phyloP scores from a whole-genome alignment of 2,113 vertebrate species.

The Raja brachyura region DNA sequence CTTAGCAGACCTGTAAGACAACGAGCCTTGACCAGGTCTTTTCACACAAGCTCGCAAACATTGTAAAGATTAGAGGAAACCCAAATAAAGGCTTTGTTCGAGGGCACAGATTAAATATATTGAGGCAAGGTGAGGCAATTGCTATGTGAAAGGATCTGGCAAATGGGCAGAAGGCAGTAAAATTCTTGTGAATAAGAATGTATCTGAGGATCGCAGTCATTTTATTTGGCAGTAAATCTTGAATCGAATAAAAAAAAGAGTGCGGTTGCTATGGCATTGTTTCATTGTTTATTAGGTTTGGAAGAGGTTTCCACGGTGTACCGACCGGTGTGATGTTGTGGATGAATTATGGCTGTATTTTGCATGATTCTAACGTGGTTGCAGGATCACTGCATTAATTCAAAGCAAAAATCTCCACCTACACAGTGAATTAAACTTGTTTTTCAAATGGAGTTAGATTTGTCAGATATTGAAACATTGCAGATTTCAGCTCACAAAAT shows the following conservation, averaged over 20 bases:
- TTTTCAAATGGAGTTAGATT: background rate
- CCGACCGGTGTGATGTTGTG: background rate
- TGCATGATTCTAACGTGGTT: background rate
- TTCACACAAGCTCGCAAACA: slow-evolving; percentile 60
- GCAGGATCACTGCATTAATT: background rate
- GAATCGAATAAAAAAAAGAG: background rate
- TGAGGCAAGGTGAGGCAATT: slow-evolving; percentile 50
- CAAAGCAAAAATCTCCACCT: background rate
- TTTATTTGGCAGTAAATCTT: slow-evolving; percentile 43
- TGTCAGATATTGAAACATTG: slow-evolving; percentile 1
- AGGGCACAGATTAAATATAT: slow-evolving; percentile 49
- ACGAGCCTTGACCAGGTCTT: slow-evolving; percentile 53
- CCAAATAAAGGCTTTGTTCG: slow-evolving; percentile 56
- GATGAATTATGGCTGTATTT: background rate
- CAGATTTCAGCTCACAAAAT: background rate
- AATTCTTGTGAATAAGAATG: slow-evolving; percentile 45
- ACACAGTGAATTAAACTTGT: background rate
- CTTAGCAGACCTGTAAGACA: slow-evolving; percentile 48
- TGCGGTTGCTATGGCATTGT: slow-evolving; percentile 19
- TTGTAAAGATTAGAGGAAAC: slow-evolving; percentile 54
- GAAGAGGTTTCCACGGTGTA: background rate
- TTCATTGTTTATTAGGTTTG: slow-evolving; percentile 24
- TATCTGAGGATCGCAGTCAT: slow-evolving; percentile 40
- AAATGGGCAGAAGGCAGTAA: slow-evolving; percentile 47
- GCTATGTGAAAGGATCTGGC: slow-evolving; percentile 44